Base-by-base conservation (phyloP, 2,888 invertebrate species). In the Melieria omissa region DNA sequence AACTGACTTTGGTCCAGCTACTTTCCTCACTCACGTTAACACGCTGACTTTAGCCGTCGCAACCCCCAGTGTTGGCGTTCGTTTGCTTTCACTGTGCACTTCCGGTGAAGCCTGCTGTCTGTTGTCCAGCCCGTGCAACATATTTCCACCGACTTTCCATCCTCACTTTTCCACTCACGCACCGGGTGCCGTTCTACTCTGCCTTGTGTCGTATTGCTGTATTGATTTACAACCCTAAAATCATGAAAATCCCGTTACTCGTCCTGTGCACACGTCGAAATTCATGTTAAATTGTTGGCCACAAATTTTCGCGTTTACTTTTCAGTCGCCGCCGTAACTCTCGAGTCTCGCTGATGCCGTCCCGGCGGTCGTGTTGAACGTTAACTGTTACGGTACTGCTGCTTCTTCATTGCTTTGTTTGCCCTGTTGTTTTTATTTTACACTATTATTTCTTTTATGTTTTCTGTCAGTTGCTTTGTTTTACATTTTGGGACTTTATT, bases 181-280 rank as follows among this genome's bases (percentile, higher is more conserved):
- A 29, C 29, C 29, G 29, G 29, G 29, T 29, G 29, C 29, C 29
- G 2, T 29, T 29, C 29, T 29, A 57, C 41, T 14, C 5, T 14
- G 14, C 16, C 29, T 16, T 29, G 42, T 41, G 42, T 4, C 41
- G 58, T n/a, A 6, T 16, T 14, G 4, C 16, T 55, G 55, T 55
- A 1, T 16, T 14, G 57, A 49, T 29, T 16, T 29, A 29, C 29
- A 29, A 29, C 29, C 29, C 29, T 29, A 29, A 29, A 29, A 29
- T 29, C 29, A 29, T 29, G n/a, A 29, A 29, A 29, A 29, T 29
- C 29, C 29, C 29, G 29, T 29, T 66, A 57, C 16, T 10, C 60
- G 66, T 9, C 67, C 14, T 67, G 67, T 61, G 42, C 49, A 61
- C 67, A 67, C 52, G 61, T 67, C 58, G 47, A 46, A 66, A 66